These are phyloP conservation scores for Gephyroberyx darwinii DNA, from an alignment of 2,797 vertebrate genomes.

Conservation along the genomic window DNA sequence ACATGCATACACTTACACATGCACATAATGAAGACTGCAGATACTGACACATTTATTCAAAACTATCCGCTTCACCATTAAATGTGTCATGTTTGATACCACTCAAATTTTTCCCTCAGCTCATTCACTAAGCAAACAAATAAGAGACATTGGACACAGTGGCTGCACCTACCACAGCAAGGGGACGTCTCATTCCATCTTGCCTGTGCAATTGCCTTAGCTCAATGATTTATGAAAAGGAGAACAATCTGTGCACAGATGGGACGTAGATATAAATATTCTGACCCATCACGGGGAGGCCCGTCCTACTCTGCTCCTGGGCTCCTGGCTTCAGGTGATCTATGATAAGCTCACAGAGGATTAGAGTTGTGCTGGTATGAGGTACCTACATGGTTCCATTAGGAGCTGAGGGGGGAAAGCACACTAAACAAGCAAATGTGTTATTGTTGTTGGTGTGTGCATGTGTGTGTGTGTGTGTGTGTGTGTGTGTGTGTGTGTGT, in stretches of 20 bases:
- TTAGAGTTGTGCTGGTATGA: constrained; percentile 17
- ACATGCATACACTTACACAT: constrained; percentile 20
- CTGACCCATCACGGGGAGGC: constrained; percentile 65
- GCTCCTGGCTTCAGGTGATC: constrained; percentile 52
- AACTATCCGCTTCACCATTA: constrained; percentile 62
- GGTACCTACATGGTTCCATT: constrained; percentile 13
- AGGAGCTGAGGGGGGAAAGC: neutral
- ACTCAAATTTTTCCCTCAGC: constrained; percentile 65
- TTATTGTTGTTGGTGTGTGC: neutral
- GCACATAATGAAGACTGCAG: constrained; percentile 43
- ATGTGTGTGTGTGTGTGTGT: neutral
- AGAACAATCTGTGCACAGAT: constrained; percentile 78
- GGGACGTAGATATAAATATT: constrained; percentile 80
- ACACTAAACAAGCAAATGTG: neutral
- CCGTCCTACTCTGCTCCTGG: constrained; percentile 33
- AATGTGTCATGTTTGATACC: constrained; percentile 60
- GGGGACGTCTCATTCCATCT: constrained; percentile 65
- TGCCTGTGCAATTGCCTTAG: constrained; percentile 81
- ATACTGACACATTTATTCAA: constrained; percentile 61
- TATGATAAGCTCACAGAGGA: constrained; percentile 24
- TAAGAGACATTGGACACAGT: constrained; percentile 61
- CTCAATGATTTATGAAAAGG: constrained; percentile 82
- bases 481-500: neutral
- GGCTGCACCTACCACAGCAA: constrained; percentile 58
- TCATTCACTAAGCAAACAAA: constrained; percentile 72